Conservation (phyloP, 2,888 invertebrate genomes). For the Ophraella communa region DNA sequence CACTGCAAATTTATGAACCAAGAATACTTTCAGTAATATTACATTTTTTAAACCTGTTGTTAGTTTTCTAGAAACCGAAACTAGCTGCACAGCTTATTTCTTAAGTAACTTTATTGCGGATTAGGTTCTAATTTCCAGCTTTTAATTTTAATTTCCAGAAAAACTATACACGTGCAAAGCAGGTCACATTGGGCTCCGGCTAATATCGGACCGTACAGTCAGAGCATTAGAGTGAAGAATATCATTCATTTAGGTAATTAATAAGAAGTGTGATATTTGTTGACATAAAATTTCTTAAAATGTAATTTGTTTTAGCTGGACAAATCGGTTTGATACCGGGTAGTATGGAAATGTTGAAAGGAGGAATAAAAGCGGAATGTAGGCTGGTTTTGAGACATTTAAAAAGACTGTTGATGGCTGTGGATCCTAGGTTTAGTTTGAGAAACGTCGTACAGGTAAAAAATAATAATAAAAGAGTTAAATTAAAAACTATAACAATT, state of each 20-base stretch:
- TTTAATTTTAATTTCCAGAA: conserved; percentile 63
- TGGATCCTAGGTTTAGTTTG: conserved; percentile 78
- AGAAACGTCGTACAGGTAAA: conserved; percentile 81
- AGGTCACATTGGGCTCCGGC: conserved; percentile 98
- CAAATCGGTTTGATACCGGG: conserved; percentile 91
- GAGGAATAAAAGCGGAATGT: conserved; percentile 82
- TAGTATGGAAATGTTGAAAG: conserved; percentile 74
- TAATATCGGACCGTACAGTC: conserved; percentile 96
- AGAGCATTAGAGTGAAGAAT: conserved; percentile 76
- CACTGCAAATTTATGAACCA: too few species aligned
- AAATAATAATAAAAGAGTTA: too few species aligned
- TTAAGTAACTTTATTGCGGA: too few species aligned
- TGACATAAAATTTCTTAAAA: not conserved
- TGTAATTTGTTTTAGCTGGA: conserved; percentile 84
- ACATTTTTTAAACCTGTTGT: too few species aligned
- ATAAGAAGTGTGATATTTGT: not conserved
- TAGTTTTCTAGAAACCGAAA: too few species aligned
- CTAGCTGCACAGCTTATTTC: too few species aligned
- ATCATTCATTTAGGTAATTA: conserved; percentile 32
- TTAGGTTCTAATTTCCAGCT: too few species aligned
- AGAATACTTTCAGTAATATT: too few species aligned
- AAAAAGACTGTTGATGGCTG: conserved; percentile 80
- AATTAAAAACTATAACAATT: too few species aligned
- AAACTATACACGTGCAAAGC: conserved; percentile 93
- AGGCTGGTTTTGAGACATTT: conserved; percentile 85